These are phyloP conservation scores for Craseonycteris thonglongyai DNA, from an alignment of 2,113 vertebrate genomes.

Conservation along the genomic window DNA sequence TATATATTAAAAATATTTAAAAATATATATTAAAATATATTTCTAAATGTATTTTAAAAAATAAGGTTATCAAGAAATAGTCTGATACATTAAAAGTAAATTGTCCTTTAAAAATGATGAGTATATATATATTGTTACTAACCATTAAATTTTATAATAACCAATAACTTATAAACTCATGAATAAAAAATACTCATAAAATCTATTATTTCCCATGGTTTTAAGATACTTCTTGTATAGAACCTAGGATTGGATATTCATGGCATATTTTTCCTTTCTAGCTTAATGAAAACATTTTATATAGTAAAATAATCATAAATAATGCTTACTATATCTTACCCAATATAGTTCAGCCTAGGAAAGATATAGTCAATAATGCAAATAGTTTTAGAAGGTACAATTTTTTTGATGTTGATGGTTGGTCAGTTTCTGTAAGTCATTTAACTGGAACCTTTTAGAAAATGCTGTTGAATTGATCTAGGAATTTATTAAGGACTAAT, in stretches of 20 bases:
- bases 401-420: background rate
- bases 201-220: background rate
- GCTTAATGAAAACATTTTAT: background rate
- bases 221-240: background rate
- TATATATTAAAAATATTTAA: background rate
- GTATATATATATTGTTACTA: background rate
- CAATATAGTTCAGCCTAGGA: background rate
- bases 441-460: slow-evolving; percentile 18
- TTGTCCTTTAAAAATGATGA: background rate
- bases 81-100: slow-evolving; percentile 15
- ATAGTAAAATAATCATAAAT: background rate
- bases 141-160: slow-evolving; percentile 1
- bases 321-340: background rate
- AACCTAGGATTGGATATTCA: background rate
- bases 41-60: slow-evolving; percentile 23
- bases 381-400: slow-evolving; percentile 19
- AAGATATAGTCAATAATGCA: slow-evolving; percentile 7
- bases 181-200: slow-evolving; percentile 19
- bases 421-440: background rate
- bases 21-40: background rate
- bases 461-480: background rate
- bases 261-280: background rate
- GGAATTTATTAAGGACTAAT: slow-evolving; percentile 11
- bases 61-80: background rate
- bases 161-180: slow-evolving; percentile 14